Conservation (phyloP, 1,140 invertebrate genomes). For the Mercenaria mercenaria region DNA sequence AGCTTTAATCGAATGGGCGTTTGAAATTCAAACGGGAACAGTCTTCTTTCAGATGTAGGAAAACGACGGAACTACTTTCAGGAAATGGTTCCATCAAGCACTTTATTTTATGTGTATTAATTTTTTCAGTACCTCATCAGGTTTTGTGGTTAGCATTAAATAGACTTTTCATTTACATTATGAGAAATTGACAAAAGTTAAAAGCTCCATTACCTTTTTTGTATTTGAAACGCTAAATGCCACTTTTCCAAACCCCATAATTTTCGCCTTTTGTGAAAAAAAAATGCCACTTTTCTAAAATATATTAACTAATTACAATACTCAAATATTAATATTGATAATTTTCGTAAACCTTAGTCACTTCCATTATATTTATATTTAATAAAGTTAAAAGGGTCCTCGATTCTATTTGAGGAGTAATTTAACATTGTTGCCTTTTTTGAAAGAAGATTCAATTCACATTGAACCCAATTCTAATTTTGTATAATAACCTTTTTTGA, state of each 20-base stretch:
- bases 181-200: slow-evolving; percentile 27
- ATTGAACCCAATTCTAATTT: slow-evolving; percentile 32
- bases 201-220: slow-evolving; percentile 22
- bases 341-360: slow-evolving; percentile 22
- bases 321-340: slow-evolving; percentile 50
- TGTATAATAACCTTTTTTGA: not conserved
- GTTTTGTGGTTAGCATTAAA: not conserved
- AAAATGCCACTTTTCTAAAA: slow-evolving; percentile 34
- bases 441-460: slow-evolving; percentile 5
- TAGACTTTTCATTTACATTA: slow-evolving; percentile 40
- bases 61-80: not conserved
- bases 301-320: slow-evolving; percentile 12
- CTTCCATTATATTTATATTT: slow-evolving; percentile 49
- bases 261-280: slow-evolving; percentile 6
- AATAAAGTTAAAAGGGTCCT: slow-evolving; percentile 57
- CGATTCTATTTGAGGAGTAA: slow-evolving; percentile 25
- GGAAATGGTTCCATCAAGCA: slow-evolving; percentile 1
- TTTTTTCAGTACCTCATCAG: not conserved
- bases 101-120: not conserved
- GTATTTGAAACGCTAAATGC: not conserved
- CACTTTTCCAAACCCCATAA: slow-evolving; percentile 22
- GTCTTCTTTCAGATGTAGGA: not conserved
- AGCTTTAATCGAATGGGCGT: not conserved
- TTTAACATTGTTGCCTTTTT: slow-evolving; percentile 42
- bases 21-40: not conserved